Conservation (phyloP, 2,113 vertebrate species). For the Delphinapterus leucas region DNA sequence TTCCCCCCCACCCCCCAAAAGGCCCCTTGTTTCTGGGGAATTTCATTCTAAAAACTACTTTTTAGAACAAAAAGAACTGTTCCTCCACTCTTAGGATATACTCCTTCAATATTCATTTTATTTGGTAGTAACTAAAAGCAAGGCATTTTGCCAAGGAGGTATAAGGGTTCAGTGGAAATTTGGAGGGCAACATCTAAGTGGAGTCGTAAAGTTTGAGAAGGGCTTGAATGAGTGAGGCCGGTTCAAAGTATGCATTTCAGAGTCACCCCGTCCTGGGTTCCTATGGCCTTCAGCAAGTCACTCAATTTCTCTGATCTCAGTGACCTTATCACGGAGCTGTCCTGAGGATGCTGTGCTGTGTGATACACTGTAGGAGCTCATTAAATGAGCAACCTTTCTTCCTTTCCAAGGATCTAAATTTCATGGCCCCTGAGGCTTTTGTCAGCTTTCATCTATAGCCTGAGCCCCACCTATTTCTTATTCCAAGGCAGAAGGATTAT, state of each 20-base stretch:
- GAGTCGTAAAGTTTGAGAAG: not conserved
- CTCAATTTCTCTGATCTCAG: constrained; percentile 5
- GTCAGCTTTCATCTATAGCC: not conserved
- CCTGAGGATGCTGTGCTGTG: not conserved
- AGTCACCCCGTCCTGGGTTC: constrained; percentile 2
- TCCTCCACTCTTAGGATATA: not conserved
- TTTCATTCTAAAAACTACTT: not conserved
- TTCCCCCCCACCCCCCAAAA: not conserved
- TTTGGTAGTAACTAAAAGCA: not conserved
- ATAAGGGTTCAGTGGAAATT: not conserved
- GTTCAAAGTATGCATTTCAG: not conserved
- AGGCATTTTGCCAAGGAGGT: not conserved
- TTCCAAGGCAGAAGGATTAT: not conserved
- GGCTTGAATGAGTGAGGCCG: not conserved
- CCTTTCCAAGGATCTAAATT: not conserved
- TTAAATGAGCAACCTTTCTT: not conserved
- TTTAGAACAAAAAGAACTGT: not conserved
- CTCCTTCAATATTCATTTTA: not conserved
- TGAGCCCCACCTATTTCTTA: not conserved
- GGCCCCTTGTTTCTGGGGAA: not conserved
- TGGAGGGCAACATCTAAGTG: not conserved
- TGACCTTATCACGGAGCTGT: not conserved
- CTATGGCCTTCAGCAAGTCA: not conserved
- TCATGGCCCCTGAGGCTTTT: not conserved
- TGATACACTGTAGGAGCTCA: not conserved